phyloP scores from a whole-genome alignment of 2,113 vertebrate species.

The Osmerus mordax region DNA sequence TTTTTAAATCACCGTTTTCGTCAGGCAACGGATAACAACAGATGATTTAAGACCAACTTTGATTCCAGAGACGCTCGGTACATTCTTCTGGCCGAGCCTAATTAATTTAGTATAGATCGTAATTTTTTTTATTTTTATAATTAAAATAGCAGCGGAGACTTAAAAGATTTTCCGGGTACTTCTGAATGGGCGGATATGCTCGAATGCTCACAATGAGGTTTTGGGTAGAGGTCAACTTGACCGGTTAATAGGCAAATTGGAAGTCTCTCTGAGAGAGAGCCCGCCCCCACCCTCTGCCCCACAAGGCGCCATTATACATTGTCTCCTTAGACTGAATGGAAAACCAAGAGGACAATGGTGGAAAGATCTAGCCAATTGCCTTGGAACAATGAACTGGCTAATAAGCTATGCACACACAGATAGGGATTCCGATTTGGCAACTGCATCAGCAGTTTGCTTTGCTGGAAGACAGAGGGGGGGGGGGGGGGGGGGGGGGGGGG shows the following conservation, averaged over 20 bases:
- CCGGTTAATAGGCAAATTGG: slow-evolving; percentile 36
- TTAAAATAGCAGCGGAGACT: slow-evolving; percentile 39
- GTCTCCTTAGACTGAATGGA: slow-evolving; percentile 33
- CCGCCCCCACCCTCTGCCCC: neutral
- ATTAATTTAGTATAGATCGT: slow-evolving; percentile 54
- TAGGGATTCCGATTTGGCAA: slow-evolving; percentile 17
- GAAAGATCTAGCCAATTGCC: slow-evolving; percentile 6
- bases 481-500: slow-evolving; percentile 3
- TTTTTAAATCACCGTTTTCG: slow-evolving; percentile 28
- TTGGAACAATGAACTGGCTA: slow-evolving; percentile 1
- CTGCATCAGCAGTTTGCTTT: slow-evolving; percentile 18
- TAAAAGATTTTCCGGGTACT: slow-evolving; percentile 40
- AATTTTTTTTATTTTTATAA: slow-evolving; percentile 37
- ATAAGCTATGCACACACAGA: slow-evolving; percentile 15
- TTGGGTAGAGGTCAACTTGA: slow-evolving; percentile 37
- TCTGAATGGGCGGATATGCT: slow-evolving; percentile 16
- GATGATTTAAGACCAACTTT: slow-evolving; percentile 55
- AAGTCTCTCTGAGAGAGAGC: slow-evolving; percentile 28
- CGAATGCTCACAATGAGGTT: slow-evolving; percentile 19
- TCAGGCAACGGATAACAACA: slow-evolving; percentile 44
- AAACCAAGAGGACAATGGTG: neutral
- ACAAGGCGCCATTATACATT: slow-evolving; percentile 22
- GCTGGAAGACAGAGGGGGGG: slow-evolving; percentile 1
- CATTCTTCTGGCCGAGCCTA: slow-evolving; percentile 38
- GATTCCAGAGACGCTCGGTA: slow-evolving; percentile 44